Evolutionary conservation across 1,140 invertebrate species (phyloP), one percentile per base, ranked within the genome.

Genomic region (Leucophenga varia): DNA sequence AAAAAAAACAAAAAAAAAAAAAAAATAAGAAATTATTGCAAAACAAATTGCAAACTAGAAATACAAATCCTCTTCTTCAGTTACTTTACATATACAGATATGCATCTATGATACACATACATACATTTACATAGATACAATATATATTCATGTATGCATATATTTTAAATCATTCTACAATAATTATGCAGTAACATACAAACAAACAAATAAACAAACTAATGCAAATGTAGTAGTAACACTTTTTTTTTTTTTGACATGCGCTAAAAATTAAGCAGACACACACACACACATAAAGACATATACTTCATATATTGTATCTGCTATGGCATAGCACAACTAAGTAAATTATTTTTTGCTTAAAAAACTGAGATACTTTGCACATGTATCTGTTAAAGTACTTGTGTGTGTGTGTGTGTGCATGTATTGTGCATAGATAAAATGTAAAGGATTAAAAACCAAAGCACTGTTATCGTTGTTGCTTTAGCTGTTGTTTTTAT

Each of bases 271-370:
- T 67, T 67, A 67, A 67, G 67, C 59, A 67, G 50, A 34, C 32
- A 53, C 47, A 52, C 47, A 40, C 31, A 49, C 25, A 54, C 43
- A 45, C 38, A 13, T 10, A 28, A 14, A 43, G 40, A 43, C 38
- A 49, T 9, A 30, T 28, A 43, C 45, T n/a, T n/a, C n/a, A n/a
- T n/a, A n/a, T n/a, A n/a, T n/a, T n/a, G n/a, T n/a, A 43, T 10
- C 39, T 34, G 30, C 18, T 43, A 41, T 18, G n/a, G n/a, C n/a
- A n/a, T n/a, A n/a, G 50, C 41, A 42, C 43, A 44, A 46, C 32
- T 41, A 63, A 61, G 38, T 63, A 65, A 65, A 67, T 65, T 67
- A 67, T 59, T 63, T 64, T n/a, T n/a, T n/a, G n/a, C n/a, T n/a
- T n/a, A n/a, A n/a, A n/a, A n/a, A n/a, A n/a, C n/a, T n/a, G n/a